A percentile compares a stretch with the other conserved stretches of the same genome.
Evolutionary conservation across 2,888 invertebrate genomes (phyloP).

Genomic region (Hirtodrosophila alboralis): DNA sequence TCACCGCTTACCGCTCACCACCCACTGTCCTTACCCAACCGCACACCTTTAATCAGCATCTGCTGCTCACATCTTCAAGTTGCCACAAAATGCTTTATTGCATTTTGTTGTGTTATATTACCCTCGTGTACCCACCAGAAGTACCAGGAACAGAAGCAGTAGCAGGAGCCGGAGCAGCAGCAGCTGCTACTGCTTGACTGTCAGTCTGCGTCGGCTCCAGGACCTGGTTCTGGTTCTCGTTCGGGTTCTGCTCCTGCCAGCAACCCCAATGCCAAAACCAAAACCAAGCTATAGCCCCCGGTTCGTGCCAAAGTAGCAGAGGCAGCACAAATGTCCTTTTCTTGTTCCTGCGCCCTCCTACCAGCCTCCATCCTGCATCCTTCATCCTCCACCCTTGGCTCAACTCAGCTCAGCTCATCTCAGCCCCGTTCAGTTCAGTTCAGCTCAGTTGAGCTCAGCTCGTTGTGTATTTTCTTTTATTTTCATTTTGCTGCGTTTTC

Average conservation of each 20-base stretch:
- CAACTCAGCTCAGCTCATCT: constrained; percentile 14
- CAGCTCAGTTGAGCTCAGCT: constrained; percentile 20
- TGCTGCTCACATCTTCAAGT: constrained; percentile 80
- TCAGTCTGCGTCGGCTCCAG: constrained; percentile 65
- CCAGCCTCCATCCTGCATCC: too few species aligned
- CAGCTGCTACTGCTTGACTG: constrained; percentile 62
- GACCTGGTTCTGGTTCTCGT: constrained; percentile 26
- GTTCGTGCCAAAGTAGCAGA: constrained; percentile 38
- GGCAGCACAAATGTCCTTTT: constrained; percentile 76
- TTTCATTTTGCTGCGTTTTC: constrained; percentile 74
- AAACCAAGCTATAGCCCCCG: constrained; percentile 16
- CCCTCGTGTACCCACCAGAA: constrained; percentile 62
- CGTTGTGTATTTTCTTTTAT: constrained; percentile 59
- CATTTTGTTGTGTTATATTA: constrained; percentile 80
- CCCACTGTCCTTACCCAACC: constrained; percentile 47
- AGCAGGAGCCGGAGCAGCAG: constrained; percentile 28
- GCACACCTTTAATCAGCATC: constrained; percentile 81
- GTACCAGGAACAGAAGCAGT: constrained; percentile 8
- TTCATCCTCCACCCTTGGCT: constrained; percentile 29
- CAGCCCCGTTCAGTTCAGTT: constrained; percentile 6
- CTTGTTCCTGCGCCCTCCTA: constrained; percentile 60
- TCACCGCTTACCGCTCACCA: neutral
- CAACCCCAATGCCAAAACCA: constrained; percentile 31
- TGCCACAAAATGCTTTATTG: constrained; percentile 81
- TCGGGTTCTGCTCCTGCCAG: constrained; percentile 14